Percentiles rank a stretch among this genome's conserved stretches.
Evolutionary conservation across 2,888 invertebrate genomes (phyloP).

Genomic region (Lissonota sp.): DNA sequence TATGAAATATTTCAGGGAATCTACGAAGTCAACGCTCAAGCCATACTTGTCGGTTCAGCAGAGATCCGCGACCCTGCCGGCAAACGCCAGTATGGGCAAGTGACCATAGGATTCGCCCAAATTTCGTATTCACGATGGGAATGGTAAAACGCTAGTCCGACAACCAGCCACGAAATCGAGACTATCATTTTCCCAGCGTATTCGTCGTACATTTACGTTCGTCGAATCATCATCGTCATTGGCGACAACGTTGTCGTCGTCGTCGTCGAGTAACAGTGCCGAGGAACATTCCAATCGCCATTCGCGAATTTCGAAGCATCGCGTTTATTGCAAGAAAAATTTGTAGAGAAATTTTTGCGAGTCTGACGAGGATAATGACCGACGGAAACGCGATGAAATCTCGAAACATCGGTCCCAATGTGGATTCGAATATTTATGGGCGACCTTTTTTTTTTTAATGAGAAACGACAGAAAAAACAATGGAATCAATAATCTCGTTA

Average conservation of each 20-base stretch:
- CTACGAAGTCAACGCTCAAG: slow-evolving; percentile 91
- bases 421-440: slow-evolving; percentile 38
- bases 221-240: neutral
- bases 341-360: neutral
- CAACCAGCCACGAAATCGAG: slow-evolving; percentile 19
- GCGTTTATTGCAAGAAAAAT: slow-evolving; percentile 6
- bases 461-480: slow-evolving; percentile 1
- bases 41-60: slow-evolving; percentile 90
- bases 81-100: slow-evolving; percentile 90
- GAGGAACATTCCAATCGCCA: neutral
- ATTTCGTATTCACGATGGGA: slow-evolving; percentile 42
- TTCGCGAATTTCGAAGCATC: slow-evolving; percentile 22
- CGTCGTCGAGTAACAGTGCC: neutral
- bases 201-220: slow-evolving; percentile 39
- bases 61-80: slow-evolving; percentile 95
- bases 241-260: neutral
- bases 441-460: slow-evolving; percentile 3
- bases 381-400: neutral
- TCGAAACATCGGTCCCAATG: slow-evolving; percentile 4
- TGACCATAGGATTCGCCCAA: slow-evolving; percentile 73
- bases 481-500: slow-evolving; percentile 11
- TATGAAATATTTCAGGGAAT: slow-evolving; percentile 86
- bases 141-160: slow-evolving; percentile 9
- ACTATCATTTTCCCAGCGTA: slow-evolving; percentile 32
- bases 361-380: neutral